phyloP scores from a whole-genome alignment of 2,888 invertebrate species.

The Eudiplozoon nipponicum region DNA sequence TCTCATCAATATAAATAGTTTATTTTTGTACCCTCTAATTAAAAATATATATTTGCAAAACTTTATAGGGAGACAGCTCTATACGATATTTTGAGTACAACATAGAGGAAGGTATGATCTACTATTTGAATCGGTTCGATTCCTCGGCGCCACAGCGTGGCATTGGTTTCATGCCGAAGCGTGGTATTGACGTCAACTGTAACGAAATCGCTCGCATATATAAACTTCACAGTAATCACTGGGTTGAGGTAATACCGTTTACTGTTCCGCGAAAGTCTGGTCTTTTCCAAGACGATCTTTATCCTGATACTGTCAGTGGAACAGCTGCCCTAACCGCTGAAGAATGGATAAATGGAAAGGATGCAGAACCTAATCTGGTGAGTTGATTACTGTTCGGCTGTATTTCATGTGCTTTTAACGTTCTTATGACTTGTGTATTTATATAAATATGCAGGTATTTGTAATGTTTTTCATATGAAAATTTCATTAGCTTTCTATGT shows the following conservation, averaged over 20 bases:
- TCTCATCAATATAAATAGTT: too few species aligned
- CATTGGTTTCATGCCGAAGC: not conserved
- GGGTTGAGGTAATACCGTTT: not conserved
- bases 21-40: too few species aligned
- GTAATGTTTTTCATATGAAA: too few species aligned
- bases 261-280: not conserved
- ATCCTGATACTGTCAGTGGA: not conserved
- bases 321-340: not conserved
- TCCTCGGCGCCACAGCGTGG: not conserved
- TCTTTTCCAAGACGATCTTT: slow-evolving; percentile 1
- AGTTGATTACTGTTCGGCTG: too few species aligned
- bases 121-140: slow-evolving; percentile 3
- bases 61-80: not conserved
- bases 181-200: not conserved
- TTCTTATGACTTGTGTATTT: too few species aligned
- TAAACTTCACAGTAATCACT: not conserved
- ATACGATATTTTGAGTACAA: slow-evolving; percentile 1
- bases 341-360: not conserved
- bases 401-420: too few species aligned
- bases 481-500: too few species aligned
- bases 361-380: too few species aligned
- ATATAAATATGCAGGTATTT: too few species aligned
- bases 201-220: not conserved
- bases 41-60: too few species aligned
- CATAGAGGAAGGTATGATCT: not conserved